Conservation (phyloP, 2,888 invertebrate species). For the Brachypalpus laphriformis region DNA sequence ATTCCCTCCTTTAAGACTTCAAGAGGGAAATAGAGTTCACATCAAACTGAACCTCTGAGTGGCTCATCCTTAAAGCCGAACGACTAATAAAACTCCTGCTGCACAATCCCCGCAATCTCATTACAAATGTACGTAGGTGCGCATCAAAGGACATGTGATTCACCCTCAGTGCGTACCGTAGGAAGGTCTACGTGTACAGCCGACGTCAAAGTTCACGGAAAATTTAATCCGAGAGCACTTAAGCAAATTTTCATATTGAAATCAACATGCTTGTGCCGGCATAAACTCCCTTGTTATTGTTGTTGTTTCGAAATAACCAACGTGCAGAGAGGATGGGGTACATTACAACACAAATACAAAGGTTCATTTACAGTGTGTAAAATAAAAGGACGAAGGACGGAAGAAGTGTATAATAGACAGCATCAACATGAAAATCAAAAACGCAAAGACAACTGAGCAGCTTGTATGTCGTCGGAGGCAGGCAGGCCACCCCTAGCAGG, state of each 20-base stretch:
- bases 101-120: conserved; percentile 13
- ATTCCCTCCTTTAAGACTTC: not conserved
- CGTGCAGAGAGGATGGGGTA: conserved; percentile 15
- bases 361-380: conserved; percentile 53
- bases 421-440: conserved; percentile 72
- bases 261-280: conserved; percentile 21
- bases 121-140: not conserved
- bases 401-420: conserved; percentile 68
- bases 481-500: not conserved
- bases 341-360: conserved; percentile 56
- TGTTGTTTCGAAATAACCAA: conserved; percentile 46
- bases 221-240: conserved; percentile 68
- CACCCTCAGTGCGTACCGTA: not conserved
- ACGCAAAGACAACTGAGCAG: conserved; percentile 61
- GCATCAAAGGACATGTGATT: not conserved
- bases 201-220: conserved; percentile 56
- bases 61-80: conserved; percentile 25
- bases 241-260: conserved; percentile 65
- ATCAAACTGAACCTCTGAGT: conserved; percentile 22
- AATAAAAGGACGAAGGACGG: conserved; percentile 58
- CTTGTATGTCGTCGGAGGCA: not conserved
- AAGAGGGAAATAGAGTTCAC: not conserved
- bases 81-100: conserved; percentile 18
- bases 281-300: conserved; percentile 48
- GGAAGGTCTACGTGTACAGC: not conserved